phyloP scores from a whole-genome alignment of 1,140 invertebrate species.

The Trinorchestia longiramus region DNA sequence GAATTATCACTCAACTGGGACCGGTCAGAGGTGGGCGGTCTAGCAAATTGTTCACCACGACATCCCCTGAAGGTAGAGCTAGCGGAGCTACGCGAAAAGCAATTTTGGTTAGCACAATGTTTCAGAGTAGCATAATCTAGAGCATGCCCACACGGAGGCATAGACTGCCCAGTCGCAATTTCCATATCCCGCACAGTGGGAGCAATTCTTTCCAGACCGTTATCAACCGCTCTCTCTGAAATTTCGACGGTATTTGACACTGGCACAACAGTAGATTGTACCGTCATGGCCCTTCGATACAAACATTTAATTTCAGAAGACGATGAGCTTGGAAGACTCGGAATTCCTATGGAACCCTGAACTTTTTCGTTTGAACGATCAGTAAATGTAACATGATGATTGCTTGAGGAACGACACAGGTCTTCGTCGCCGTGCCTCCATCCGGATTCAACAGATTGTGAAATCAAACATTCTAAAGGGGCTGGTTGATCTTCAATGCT shows the following conservation, averaged over 20 bases:
- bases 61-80: background rate
- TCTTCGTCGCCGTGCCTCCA: background rate
- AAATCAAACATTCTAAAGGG: background rate
- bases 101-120: background rate
- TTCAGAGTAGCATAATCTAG: background rate
- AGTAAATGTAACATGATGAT: background rate
- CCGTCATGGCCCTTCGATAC: background rate
- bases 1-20: background rate
- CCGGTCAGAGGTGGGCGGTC: background rate
- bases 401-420: background rate
- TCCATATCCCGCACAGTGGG: too few relatives aligned
- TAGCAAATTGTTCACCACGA: background rate
- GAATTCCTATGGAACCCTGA: background rate
- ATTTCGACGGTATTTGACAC: background rate
- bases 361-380: background rate
- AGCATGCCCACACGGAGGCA: background rate
- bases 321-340: background rate
- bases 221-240: background rate
- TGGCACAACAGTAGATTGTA: background rate
- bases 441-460: background rate
- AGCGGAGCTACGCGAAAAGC: background rate
- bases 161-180: background rate
- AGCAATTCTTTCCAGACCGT: background rate
- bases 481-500: background rate
- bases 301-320: background rate